Evolutionary conservation across 2,888 invertebrate genomes (phyloP).

Genomic region (Eueremaeus valkanovi): DNA sequence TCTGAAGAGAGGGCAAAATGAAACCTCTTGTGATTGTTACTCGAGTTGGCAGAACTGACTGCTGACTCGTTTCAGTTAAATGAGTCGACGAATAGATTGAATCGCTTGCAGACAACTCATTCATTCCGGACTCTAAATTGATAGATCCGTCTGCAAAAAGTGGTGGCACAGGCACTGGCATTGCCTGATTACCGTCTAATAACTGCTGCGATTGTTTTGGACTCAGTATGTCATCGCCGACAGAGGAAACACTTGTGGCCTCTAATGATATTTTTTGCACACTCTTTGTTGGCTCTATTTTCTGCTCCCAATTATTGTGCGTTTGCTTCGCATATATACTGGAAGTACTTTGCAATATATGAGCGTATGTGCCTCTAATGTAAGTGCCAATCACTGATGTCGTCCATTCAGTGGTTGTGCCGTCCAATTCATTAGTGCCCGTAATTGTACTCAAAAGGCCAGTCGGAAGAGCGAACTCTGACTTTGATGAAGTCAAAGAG

Average conservation of each 20-base stretch:
- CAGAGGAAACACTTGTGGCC: background rate
- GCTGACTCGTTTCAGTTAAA: background rate
- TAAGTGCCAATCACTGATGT: slow-evolving; percentile 58
- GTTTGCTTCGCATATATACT: slow-evolving; percentile 51
- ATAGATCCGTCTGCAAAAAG: background rate
- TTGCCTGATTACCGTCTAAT: background rate
- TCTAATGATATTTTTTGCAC: background rate
- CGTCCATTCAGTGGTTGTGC: slow-evolving; percentile 58
- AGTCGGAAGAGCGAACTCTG: background rate
- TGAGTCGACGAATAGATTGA: background rate
- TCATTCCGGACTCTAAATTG: background rate
- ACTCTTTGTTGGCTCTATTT: background rate
- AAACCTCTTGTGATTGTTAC: slow-evolving; percentile 45
- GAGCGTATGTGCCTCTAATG: slow-evolving; percentile 57
- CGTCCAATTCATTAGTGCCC: slow-evolving; percentile 55
- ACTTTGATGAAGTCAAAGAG: background rate
- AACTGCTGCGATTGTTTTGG: background rate
- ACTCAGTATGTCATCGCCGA: background rate
- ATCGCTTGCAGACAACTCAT: background rate
- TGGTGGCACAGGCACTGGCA: background rate
- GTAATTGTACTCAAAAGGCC: slow-evolving; percentile 51
- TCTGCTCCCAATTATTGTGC: background rate
- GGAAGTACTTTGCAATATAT: slow-evolving; percentile 58
- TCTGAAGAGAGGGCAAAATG: slow-evolving; percentile 43
- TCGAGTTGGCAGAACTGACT: background rate